Evolutionary conservation across 2,888 invertebrate species (phyloP), one percentile per base, ranked within the genome.

Genomic region (Euplagia quadripunctaria): DNA sequence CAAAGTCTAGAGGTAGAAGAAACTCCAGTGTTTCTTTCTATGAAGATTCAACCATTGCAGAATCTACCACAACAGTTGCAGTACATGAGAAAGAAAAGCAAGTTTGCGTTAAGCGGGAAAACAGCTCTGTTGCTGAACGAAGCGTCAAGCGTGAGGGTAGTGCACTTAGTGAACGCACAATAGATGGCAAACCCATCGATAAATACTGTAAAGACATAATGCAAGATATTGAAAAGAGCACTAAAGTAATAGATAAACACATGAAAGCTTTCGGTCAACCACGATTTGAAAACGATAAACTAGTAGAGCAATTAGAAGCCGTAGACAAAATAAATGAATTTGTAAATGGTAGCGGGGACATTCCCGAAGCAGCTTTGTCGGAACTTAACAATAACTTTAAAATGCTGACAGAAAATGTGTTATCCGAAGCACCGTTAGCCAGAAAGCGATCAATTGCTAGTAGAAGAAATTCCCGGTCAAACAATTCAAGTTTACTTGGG

Each of bases 241-340:
- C 85, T 75, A 92, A 93, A 89, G 91, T 94, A 1, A 96, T 96
- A 52, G 96, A 96, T 71, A 93, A 88, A 73, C 96, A 97, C 75
- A 93, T 96, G 82, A 94, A 94, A 77, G 93, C 94, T 68, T 95
- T 96, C 70, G 94, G 93, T 78, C 88, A 88, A 20, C 92, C 95
- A 0, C 93, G 91, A 83, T 89, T 91, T 31, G 96, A 96, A 49
- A 96, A 95, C 20, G 95, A 96, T 66, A 94, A 94, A 73, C 79
- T 97, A 9, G 90, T 96, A 0, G 91, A 96, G 71, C 94, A 96
- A 67, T 85, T 97, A 65, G 91, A 96, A 85, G 94, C 94, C 64
- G 96, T 96, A 0, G 96, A 96, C 82, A 94, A 94, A 83, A 90
- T 96, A 16, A 96, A 96, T 77, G 92, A 95, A 12, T 92, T 94